These are phyloP conservation scores for Chaetops frenatus DNA, from an alignment of 2,113 vertebrate genomes.

Conservation along the genomic window DNA sequence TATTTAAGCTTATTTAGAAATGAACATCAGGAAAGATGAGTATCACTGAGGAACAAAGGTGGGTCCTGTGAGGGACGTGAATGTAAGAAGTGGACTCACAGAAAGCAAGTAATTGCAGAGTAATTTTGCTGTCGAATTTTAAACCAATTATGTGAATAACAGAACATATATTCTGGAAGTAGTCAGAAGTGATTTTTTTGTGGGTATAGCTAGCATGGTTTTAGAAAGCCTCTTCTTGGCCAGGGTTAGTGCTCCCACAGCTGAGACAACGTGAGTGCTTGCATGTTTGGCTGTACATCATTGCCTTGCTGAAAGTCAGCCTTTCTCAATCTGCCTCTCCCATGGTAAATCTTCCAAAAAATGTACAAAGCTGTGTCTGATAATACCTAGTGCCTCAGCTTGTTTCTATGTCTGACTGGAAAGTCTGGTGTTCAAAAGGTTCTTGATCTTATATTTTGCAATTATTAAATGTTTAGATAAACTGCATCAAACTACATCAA, in stretches of 20 bases:
- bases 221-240: background rate
- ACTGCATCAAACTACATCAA: background rate
- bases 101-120: constrained; percentile 42
- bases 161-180: constrained; percentile 7
- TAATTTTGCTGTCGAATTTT: constrained; percentile 44
- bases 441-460: background rate
- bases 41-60: background rate
- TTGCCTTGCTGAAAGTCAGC: background rate
- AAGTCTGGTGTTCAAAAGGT: background rate
- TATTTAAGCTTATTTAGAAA: constrained; percentile 15
- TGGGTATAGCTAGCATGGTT: background rate
- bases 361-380: background rate
- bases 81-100: background rate
- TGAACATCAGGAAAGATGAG: background rate
- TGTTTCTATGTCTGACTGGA: background rate
- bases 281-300: rapidly evolving
- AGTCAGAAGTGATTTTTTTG: background rate
- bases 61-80: background rate
- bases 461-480: background rate
- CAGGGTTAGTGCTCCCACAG: background rate
- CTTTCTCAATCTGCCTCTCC: background rate
- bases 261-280: background rate
- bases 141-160: constrained; percentile 35
- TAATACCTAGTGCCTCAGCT: background rate
- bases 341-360: background rate